Conservation (phyloP, 2,888 invertebrate species). For the Venusia cambrica region DNA sequence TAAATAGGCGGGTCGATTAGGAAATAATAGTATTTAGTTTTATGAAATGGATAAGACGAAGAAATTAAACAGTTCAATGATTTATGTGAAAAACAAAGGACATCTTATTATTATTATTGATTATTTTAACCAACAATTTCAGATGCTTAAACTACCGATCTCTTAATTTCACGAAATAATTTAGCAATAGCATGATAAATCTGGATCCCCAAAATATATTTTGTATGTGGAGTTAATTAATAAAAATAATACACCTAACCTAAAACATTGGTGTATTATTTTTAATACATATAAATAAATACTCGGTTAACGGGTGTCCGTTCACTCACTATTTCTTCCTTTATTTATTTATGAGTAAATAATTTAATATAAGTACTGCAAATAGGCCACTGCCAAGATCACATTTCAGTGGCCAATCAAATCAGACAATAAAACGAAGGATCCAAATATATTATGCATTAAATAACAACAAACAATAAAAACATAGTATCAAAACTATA, state of each 20-base stretch:
- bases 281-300: too few species aligned
- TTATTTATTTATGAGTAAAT: too few species aligned
- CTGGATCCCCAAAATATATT: constrained; percentile 33
- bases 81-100: constrained; percentile 1
- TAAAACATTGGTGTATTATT: too few species aligned
- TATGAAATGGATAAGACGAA: constrained; percentile 14
- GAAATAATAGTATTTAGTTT: constrained; percentile 2
- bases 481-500: constrained; percentile 32
- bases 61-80: constrained; percentile 1
- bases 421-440: too few species aligned
- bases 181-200: constrained; percentile 30
- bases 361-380: too few species aligned
- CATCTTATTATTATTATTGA: background rate
- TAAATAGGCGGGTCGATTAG: too few species aligned
- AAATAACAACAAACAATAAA: constrained; percentile 7
- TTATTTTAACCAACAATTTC: constrained; percentile 5
- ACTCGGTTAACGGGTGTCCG: too few species aligned
- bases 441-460: constrained; percentile 38
- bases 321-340: too few species aligned
- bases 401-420: too few species aligned
- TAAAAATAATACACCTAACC: too few species aligned
- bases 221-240: background rate
- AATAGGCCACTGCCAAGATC: too few species aligned
- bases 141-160: constrained; percentile 3
- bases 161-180: constrained; percentile 2